Evolutionary conservation across 1,140 invertebrate species (phyloP).

Genomic region (Latrodectus geometricus): DNA sequence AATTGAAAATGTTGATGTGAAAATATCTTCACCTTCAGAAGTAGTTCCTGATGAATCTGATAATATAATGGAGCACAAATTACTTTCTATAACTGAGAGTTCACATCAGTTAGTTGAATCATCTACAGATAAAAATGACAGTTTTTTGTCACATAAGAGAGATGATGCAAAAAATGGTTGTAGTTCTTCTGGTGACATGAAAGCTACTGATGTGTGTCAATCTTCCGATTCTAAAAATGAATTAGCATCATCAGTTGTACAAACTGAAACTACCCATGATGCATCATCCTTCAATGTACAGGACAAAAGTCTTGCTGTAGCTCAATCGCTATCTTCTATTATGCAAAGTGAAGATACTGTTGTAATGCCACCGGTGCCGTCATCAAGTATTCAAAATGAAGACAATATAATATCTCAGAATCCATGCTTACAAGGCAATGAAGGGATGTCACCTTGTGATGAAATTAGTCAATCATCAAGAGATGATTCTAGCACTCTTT

Average conservation of each 20-base stretch:
- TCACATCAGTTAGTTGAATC: constrained; percentile 21
- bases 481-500: not conserved
- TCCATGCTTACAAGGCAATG: not conserved
- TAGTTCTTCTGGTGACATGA: constrained; percentile 25
- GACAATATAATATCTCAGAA: too few relatives aligned
- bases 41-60: too few relatives aligned
- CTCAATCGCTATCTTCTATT: too few relatives aligned
- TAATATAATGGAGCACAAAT: too few relatives aligned
- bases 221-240: constrained; percentile 7
- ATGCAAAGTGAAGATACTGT: not conserved
- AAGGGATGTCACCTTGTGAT: not conserved
- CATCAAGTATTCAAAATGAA: not conserved
- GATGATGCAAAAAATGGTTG: constrained; percentile 7
- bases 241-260: not conserved
- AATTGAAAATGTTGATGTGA: too few relatives aligned
- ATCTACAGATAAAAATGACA: constrained; percentile 19
- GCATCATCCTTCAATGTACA: not conserved
- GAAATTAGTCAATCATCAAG: constrained; percentile 19
- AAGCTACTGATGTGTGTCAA: constrained; percentile 1
- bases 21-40: too few relatives aligned
- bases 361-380: not conserved
- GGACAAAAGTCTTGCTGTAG: too few relatives aligned
- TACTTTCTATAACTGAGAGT: not conserved
- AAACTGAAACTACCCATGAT: not conserved
- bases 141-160: not conserved